A percentile compares a stretch with the other conserved stretches of the same genome.
Evolutionary conservation across 1,140 invertebrate genomes (phyloP).

Genomic region (Brachionus rubens): DNA sequence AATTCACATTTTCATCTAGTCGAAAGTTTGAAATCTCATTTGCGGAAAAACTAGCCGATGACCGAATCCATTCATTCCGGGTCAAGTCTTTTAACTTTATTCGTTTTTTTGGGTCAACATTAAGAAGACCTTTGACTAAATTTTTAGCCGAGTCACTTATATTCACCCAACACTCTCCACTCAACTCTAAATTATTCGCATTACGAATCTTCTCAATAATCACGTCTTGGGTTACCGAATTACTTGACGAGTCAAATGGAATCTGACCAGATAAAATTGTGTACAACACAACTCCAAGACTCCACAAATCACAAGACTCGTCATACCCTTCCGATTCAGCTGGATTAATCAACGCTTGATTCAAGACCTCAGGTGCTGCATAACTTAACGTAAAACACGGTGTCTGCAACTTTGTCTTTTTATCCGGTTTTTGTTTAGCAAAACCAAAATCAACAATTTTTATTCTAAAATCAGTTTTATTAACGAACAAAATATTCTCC

Average conservation of each 20-base stretch:
- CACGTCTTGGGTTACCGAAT: slow-evolving; percentile 67
- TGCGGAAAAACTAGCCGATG: slow-evolving; percentile 62
- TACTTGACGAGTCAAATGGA: slow-evolving; percentile 68
- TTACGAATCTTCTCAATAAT: slow-evolving; percentile 67
- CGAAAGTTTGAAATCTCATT: slow-evolving; percentile 62
- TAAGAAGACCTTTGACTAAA: slow-evolving; percentile 72
- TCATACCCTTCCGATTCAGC: slow-evolving; percentile 67
- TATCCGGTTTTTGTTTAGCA: slow-evolving; percentile 67
- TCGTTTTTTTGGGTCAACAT: slow-evolving; percentile 72
- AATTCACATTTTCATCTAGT: slow-evolving; percentile 47
- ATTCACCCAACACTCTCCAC: slow-evolving; percentile 68
- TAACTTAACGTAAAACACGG: slow-evolving; percentile 80
- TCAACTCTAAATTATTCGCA: slow-evolving; percentile 63
- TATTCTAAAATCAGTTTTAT: slow-evolving; percentile 66
- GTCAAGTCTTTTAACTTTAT: slow-evolving; percentile 69
- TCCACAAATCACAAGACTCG: slow-evolving; percentile 87
- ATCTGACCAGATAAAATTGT: slow-evolving; percentile 80
- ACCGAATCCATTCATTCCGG: slow-evolving; percentile 67
- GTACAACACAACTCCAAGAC: slow-evolving; percentile 80
- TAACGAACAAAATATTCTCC: slow-evolving; percentile 74
- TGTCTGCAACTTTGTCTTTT: slow-evolving; percentile 57
- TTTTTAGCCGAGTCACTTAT: slow-evolving; percentile 73
- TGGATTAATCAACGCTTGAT: slow-evolving; percentile 56
- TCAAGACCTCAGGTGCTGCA: slow-evolving; percentile 83
- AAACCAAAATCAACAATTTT: slow-evolving; percentile 88